These are phyloP conservation scores for Cyrtorhinus lividipennis DNA, from an alignment of 1,140 invertebrate species.

Conservation along the genomic window DNA sequence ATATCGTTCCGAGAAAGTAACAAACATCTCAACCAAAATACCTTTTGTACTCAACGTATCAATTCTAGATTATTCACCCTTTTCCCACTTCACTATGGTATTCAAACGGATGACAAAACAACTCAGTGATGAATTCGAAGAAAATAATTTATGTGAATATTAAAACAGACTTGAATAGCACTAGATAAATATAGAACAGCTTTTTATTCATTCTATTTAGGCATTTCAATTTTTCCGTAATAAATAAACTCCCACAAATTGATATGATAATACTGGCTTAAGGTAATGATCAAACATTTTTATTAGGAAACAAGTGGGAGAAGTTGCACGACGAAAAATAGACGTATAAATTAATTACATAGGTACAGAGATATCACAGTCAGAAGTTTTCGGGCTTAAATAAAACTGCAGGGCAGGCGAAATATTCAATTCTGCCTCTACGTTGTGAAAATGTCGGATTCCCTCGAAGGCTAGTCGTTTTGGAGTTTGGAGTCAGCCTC, in stretches of 20 bases:
- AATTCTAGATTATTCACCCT: too few relatives aligned
- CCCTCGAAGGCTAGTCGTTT: too few relatives aligned
- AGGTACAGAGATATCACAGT: slow-evolving; percentile 8
- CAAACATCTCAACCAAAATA: too few relatives aligned
- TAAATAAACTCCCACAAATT: slow-evolving; percentile 2
- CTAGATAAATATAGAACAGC: slow-evolving; percentile 1
- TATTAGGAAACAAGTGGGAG: slow-evolving; percentile 2
- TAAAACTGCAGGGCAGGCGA: too few relatives aligned
- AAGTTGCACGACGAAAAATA: slow-evolving; percentile 6
- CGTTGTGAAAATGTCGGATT: too few relatives aligned
- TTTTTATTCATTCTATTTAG: neutral
- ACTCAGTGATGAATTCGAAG: neutral
- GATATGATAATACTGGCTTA: slow-evolving; percentile 10
- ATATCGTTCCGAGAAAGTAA: too few relatives aligned
- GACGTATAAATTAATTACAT: slow-evolving; percentile 6
- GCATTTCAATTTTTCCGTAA: neutral
- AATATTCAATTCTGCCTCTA: too few relatives aligned
- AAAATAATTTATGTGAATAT: neutral
- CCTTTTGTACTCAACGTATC: too few relatives aligned
- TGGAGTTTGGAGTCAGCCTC: neutral
- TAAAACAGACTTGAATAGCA: neutral
- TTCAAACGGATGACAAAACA: too few relatives aligned
- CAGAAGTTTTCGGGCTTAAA: slow-evolving; percentile 10
- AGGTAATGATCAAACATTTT: slow-evolving; percentile 2
- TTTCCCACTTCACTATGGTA: too few relatives aligned